These are phyloP conservation scores for Hipposideros larvatus DNA, from an alignment of 2,797 vertebrate genomes.

Conservation along the genomic window DNA sequence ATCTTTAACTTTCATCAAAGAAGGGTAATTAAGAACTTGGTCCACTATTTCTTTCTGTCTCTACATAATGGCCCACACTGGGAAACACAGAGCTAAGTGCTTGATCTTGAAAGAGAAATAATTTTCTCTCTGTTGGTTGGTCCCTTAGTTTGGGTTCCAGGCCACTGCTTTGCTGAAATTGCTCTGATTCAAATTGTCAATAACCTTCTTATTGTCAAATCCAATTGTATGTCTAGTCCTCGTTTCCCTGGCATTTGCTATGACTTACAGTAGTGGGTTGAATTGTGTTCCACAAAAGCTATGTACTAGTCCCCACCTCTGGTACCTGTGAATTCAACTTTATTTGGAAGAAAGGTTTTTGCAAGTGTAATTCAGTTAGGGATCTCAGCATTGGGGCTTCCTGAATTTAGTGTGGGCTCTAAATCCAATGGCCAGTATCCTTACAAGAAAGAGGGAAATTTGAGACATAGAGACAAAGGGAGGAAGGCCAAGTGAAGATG, in stretches of 20 bases:
- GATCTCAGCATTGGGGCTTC: background rate
- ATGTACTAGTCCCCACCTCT: background rate
- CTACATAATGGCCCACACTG: background rate
- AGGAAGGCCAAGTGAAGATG: background rate
- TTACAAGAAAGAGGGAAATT: background rate
- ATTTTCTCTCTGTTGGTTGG: background rate
- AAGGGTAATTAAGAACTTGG: background rate
- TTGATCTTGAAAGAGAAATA: background rate
- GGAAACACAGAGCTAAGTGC: background rate
- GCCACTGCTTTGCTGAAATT: background rate
- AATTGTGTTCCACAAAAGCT: background rate
- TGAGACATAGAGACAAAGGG: background rate
- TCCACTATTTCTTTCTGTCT: background rate
- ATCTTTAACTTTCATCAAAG: conserved; percentile 5
- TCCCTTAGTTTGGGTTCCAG: background rate
- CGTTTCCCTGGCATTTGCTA: background rate
- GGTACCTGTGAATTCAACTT: background rate
- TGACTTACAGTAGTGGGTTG: background rate
- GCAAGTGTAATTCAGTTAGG: background rate
- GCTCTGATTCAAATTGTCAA: background rate
- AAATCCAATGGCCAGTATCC: background rate
- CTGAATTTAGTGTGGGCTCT: background rate
- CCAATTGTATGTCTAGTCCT: background rate
- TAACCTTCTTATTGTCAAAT: background rate
- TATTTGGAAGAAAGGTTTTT: conserved; percentile 21